Percentiles rank a stretch among this genome's conserved stretches.
These are phyloP conservation scores for Chionoecetes opilio DNA, from an alignment of 1,140 invertebrate species.

Conservation along the genomic window DNA sequence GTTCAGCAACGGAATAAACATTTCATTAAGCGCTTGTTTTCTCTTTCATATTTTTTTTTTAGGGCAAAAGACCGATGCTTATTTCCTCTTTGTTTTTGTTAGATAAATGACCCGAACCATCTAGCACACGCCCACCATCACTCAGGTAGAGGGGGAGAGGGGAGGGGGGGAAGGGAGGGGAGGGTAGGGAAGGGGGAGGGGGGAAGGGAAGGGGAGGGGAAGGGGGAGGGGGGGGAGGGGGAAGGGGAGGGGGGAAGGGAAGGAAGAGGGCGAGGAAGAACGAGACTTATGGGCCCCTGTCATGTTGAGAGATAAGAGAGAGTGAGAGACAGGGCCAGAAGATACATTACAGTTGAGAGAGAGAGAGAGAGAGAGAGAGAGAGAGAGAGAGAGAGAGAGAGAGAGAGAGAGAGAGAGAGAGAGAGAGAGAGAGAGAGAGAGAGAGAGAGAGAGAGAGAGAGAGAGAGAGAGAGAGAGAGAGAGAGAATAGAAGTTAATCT, in stretches of 20 bases:
- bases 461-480: background rate
- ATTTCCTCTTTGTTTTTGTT: constrained; percentile 30
- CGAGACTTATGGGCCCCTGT: background rate
- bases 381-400: constrained; percentile 27
- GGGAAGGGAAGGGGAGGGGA: background rate
- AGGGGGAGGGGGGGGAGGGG: background rate
- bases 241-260: background rate
- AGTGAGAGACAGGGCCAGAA: background rate
- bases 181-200: background rate
- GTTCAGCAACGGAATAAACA: background rate
- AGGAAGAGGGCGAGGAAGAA: background rate
- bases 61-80: background rate
- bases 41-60: background rate
- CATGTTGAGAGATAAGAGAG: constrained; percentile 5
- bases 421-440: constrained; percentile 27
- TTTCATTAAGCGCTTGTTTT: background rate
- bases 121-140: background rate
- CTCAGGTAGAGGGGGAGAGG: background rate
- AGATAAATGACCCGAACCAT: background rate
- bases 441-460: constrained; percentile 14
- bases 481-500: too few species aligned
- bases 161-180: background rate
- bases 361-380: constrained; percentile 27
- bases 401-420: constrained; percentile 27
- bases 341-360: background rate